Evolutionary conservation across 1,140 invertebrate genomes (phyloP), one percentile per base, ranked within the genome.

Genomic region (Orchestia grillus): DNA sequence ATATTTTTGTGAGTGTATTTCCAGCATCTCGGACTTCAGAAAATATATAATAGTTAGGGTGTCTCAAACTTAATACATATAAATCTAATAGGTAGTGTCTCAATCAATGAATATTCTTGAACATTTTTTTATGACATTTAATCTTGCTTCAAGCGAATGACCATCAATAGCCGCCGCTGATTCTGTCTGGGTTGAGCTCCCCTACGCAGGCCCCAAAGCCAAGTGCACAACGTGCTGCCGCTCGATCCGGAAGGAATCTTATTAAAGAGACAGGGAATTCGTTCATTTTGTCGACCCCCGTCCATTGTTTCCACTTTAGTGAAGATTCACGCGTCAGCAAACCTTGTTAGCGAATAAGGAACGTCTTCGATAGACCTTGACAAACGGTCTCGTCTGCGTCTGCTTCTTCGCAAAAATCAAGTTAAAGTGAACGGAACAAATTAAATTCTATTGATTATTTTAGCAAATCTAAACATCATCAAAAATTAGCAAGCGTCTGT

Each of bases 291-390:
- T 36, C 62, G 28, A 28, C 11, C 62, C 62, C 62, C 62, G 11
- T 77, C 62, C 62, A 77, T 77, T 77, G 62, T 77, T 77, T 77
- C 62, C 62, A 77, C 62, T 77, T 77, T 77, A 77, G 62, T 77
- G 28, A 77, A 77, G 62, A 77, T 77, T 77, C 36, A 77, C 11
- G 62, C 62, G 62, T 19, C 62, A 77, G 28, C 15, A 36, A 77
- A 28, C 62, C 62, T 8, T 19, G 62, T 77, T 77, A 77, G 62
- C 62, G 62, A 77, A 36, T 77, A 77, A 77, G 62, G 11, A 77
- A 77, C 62, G 62, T 77, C 62, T 77, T 77, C 62, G 62, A 28
- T 77, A 77, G 62, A 77, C 15, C 62, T 77, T 77, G 15, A 77
- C 62, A 3, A 28, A 77, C 62, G 11, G 62, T 77, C 62, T 53